Conservation (phyloP, 2,113 vertebrate genomes). For the Anguilla rostrata region DNA sequence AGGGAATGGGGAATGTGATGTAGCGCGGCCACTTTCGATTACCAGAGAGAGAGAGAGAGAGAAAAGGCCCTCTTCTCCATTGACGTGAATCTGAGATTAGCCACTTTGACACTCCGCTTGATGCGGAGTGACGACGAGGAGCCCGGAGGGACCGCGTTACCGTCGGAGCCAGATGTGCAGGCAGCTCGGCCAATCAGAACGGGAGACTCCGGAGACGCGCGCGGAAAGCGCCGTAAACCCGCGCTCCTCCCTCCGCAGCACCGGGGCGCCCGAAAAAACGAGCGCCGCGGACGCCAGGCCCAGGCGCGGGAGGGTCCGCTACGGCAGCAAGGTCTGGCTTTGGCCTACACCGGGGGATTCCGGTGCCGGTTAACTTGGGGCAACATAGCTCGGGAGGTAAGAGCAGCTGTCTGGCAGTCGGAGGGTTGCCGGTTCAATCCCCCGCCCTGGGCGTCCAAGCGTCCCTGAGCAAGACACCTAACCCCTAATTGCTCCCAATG, state of each 20-base stretch:
- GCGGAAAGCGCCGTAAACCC: neutral
- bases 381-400: no score
- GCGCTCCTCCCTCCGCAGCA: neutral
- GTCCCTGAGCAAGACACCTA: no score
- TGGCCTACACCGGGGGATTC: no score
- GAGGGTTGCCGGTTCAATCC: no score
- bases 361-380: no score
- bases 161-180: slow-evolving; percentile 3
- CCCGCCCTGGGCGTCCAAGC: no score
- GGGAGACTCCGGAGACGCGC: neutral
- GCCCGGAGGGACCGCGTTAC: slow-evolving; percentile 34
- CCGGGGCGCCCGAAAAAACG: neutral
- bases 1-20: slow-evolving; percentile 36
- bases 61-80: slow-evolving; percentile 16
- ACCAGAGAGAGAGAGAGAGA: slow-evolving; percentile 27
- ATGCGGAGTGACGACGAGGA: slow-evolving; percentile 40
- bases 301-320: no score
- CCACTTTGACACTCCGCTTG: slow-evolving; percentile 46
- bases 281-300: no score
- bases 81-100: slow-evolving; percentile 30
- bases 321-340: no score
- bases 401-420: no score
- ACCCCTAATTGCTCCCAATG: no score
- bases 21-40: slow-evolving; percentile 34
- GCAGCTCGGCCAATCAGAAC: neutral